A percentile compares a stretch with the other conserved stretches of the same genome.
Evolutionary conservation across 1,140 invertebrate genomes (phyloP).

Genomic region (Halictus rubicundus): DNA sequence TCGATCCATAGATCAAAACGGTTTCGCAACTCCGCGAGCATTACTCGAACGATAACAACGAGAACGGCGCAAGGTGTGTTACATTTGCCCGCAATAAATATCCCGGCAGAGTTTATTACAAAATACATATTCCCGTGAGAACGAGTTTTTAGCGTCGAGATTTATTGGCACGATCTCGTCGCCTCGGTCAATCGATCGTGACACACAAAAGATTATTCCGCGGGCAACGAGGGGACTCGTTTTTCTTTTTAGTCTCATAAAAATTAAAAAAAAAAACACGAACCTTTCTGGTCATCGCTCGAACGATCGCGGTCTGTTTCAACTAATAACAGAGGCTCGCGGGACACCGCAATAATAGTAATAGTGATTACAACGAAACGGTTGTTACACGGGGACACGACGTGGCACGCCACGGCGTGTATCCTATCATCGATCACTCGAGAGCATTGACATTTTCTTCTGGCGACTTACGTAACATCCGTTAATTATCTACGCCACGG

Average conservation of each 20-base stretch:
- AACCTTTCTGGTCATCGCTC: neutral
- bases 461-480: conserved; percentile 41
- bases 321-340: neutral
- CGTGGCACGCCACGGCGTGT: too few relatives aligned
- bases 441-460: conserved; percentile 52
- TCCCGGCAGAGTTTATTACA: conserved; percentile 11
- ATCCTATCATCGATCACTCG: neutral
- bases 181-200: neutral
- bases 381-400: neutral
- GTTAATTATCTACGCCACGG: conserved; percentile 49
- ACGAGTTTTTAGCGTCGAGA: conserved; percentile 15
- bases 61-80: conserved; percentile 1
- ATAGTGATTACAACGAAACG: neutral
- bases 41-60: conserved; percentile 14
- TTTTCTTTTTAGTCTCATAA: too few relatives aligned
- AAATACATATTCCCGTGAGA: conserved; percentile 26
- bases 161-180: conserved; percentile 18
- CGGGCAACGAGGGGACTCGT: neutral
- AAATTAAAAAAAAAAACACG: too few relatives aligned
- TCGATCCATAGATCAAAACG: conserved; percentile 11
- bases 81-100: conserved; percentile 29
- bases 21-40: conserved; percentile 19
- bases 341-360: neutral
- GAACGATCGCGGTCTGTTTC: neutral
- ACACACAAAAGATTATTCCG: conserved; percentile 24